A percentile compares a stretch with the other conserved stretches of the same genome.
phyloP scores from a whole-genome alignment of 2,113 vertebrate species.

The Ameiurus melas region DNA sequence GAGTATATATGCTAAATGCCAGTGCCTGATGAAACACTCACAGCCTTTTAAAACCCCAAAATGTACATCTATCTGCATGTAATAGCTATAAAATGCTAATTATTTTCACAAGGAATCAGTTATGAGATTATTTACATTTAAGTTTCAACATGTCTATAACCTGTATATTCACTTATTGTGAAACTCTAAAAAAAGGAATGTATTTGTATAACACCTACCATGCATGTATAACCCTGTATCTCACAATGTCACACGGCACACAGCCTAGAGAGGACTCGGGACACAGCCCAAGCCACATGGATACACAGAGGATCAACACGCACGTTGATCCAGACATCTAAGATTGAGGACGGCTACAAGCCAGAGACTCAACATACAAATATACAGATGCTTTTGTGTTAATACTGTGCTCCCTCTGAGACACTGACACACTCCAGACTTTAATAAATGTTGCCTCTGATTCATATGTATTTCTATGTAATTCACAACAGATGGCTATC shows the following conservation, averaged over 20 bases:
- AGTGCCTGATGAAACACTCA: no score
- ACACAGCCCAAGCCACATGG: background rate
- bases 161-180: background rate
- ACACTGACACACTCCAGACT: background rate
- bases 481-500: slow-evolving; percentile 13
- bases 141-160: background rate
- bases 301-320: background rate
- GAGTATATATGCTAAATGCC: no score
- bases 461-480: background rate
- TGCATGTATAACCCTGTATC: background rate
- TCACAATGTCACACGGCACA: background rate
- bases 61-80: background rate
- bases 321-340: background rate
- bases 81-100: background rate
- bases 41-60: background rate
- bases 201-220: background rate
- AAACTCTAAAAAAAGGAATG: background rate
- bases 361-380: background rate
- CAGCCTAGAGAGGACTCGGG: background rate
- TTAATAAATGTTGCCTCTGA: background rate
- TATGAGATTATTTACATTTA: background rate
- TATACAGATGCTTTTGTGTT: background rate
- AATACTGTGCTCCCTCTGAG: background rate
- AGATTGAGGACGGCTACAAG: background rate
- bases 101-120: background rate